Evolutionary conservation across 2,888 invertebrate species (phyloP), one percentile per base, ranked within the genome.

Genomic region (Theodoxus fluviatilis): DNA sequence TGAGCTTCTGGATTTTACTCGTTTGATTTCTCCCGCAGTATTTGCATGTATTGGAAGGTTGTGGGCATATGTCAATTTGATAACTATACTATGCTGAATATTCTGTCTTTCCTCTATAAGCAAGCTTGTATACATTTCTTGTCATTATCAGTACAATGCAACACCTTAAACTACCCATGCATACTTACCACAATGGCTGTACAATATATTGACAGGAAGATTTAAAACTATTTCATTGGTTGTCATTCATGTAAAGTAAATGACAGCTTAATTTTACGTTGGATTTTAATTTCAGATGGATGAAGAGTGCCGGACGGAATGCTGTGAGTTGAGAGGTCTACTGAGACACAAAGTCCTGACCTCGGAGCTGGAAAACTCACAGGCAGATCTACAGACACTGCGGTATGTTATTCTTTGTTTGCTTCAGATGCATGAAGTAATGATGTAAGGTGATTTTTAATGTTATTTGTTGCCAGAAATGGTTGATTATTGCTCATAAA

Each of bases 371-470:
- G 73, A 80, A 28, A 82, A 84, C 71, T 85, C 86, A 3, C 71
- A 78, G 3, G 73, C 77, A 22, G 83, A 85, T 2, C 79, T 87
- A 4, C 87, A 88, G 75, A 81, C 79, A n/a, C 74, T 88, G 3
- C 81, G 84, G 81, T 85, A 74, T 35, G 37, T 25, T 18, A 33
- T 35, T 35, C 0, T 28, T 3, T 35, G 63, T 1, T 7, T 38
- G 3, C 18, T 33, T 59, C 18, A 25, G 12, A 59, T 3, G 33
- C 9, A 43, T 12, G 43, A 9, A 12, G 43, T 43, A 43, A 43
- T 43, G 43, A 43, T 12, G 9, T 43, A 43, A 43, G 18, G 43
- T 43, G 9, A 43, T 43, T 55, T n/a, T 55, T 55, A 55, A n/a
- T 55, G 22, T 55, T 55, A 55, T 55, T 55, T 7, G 15, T 55